Conservation (phyloP, 2,797 vertebrate genomes). For the Phylloscopus collybita region DNA sequence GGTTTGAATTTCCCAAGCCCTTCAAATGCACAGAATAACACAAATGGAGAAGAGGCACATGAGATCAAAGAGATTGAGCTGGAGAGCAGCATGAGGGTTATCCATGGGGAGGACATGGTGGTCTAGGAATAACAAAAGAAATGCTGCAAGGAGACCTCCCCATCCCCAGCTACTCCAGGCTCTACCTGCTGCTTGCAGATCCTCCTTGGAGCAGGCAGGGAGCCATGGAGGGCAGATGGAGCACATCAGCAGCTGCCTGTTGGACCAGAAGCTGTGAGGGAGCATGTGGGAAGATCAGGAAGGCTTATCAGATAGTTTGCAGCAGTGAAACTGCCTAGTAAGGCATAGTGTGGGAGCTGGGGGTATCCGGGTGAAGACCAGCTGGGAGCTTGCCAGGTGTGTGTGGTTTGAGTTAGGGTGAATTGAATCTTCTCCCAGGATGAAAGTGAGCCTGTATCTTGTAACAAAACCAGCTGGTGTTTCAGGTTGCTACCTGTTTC, state of each 20-base stretch:
- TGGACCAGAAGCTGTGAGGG: background rate
- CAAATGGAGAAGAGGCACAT: background rate
- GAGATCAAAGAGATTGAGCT: background rate
- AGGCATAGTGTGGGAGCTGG: conserved; percentile 52
- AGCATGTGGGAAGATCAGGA: conserved; percentile 56
- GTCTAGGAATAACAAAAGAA: background rate
- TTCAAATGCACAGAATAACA: background rate
- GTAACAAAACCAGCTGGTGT: background rate
- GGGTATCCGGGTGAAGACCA: conserved; percentile 20
- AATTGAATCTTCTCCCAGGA: conserved; percentile 37
- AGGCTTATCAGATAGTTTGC: conserved; percentile 55
- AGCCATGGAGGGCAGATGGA: background rate
- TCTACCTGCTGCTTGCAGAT: background rate
- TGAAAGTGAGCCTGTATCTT: conserved; percentile 21
- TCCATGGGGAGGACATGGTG: fast-evolving
- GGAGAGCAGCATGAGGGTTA: fast-evolving
- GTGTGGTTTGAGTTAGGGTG: background rate
- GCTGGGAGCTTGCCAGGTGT: conserved; percentile 24
- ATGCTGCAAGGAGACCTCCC: background rate
- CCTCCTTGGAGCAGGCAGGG: background rate
- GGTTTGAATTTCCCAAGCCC: background rate
- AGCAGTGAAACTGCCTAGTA: conserved; percentile 37
- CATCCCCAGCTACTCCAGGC: background rate
- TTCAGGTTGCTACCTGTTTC: conserved; percentile 37
- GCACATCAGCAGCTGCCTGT: background rate